phyloP scores from a whole-genome alignment of 64 coral and sea anemone species.

The Dendronephthya gigantea region DNA sequence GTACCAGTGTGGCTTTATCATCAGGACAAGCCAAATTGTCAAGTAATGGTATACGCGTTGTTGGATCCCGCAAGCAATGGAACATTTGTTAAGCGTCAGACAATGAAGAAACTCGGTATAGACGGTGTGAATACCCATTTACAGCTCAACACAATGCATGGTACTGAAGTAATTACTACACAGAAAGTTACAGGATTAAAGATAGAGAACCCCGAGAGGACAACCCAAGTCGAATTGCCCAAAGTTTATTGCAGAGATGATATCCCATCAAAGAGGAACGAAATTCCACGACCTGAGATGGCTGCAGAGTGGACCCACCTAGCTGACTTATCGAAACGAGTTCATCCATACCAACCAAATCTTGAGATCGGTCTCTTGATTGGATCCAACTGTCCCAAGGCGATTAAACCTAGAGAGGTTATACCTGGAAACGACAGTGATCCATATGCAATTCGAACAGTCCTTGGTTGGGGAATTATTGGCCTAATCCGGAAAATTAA shows the following conservation, averaged over 20 bases:
- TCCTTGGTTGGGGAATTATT: background rate
- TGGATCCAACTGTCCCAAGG: background rate
- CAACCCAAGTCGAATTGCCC: background rate
- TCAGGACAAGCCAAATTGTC: background rate
- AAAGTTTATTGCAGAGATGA: background rate
- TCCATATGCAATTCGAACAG: background rate
- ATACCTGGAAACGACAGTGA: background rate
- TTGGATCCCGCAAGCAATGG: background rate
- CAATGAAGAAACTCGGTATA: background rate
- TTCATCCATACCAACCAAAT: background rate
- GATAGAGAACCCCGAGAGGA: background rate
- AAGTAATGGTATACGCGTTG: background rate
- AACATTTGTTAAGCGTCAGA: background rate
- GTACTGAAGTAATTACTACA: background rate
- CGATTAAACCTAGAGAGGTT: background rate
- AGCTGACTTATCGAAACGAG: background rate
- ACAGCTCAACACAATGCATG: background rate
- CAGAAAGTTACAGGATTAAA: background rate
- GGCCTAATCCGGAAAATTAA: background rate
- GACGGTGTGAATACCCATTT: background rate
- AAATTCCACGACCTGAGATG: conserved; percentile 9
- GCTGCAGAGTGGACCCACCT: background rate
- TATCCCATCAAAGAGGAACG: background rate
- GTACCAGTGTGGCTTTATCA: background rate
- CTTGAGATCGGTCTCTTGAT: background rate